A percentile compares a stretch with the other conserved stretches of the same genome.
phyloP scores from a whole-genome alignment of 2,888 invertebrate species.

The Mesorhabditis spiculigera region DNA sequence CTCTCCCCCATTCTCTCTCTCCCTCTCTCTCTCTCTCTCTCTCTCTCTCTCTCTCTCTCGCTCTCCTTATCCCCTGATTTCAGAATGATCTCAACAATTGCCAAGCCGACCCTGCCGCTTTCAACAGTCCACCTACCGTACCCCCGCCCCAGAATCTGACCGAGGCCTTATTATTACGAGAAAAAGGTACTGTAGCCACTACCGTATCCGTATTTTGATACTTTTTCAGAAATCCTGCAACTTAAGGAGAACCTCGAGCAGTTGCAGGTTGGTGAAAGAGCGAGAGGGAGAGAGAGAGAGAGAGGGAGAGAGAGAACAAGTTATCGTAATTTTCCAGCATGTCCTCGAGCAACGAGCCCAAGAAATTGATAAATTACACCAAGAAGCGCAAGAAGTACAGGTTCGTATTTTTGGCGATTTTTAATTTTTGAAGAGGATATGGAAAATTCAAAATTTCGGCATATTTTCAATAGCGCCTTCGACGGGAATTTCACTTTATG shows the following conservation, averaged over 20 bases:
- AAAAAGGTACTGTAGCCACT: neutral
- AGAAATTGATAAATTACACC: neutral
- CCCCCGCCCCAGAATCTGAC: neutral
- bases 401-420: neutral
- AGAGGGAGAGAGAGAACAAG: too few relatives aligned
- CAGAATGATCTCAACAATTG: neutral
- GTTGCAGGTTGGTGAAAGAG: slow-evolving; percentile 6
- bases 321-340: neutral
- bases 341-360: neutral
- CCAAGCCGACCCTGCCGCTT: slow-evolving; percentile 3
- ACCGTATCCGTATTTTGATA: too few relatives aligned
- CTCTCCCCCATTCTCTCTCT: too few relatives aligned
- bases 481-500: too few relatives aligned
- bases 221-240: neutral
- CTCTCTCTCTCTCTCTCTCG: slow-evolving; percentile 1
- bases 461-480: too few relatives aligned
- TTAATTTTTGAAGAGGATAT: neutral
- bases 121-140: neutral
- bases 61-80: neutral
- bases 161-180: neutral
- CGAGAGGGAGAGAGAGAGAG: too few relatives aligned
- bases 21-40: slow-evolving; percentile 8
- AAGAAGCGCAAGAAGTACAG: neutral
- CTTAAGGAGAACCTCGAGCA: slow-evolving; percentile 6
- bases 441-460: too few relatives aligned